These are phyloP conservation scores for Drosophila kanekoi DNA, from an alignment of 2,888 invertebrate genomes.

Conservation along the genomic window DNA sequence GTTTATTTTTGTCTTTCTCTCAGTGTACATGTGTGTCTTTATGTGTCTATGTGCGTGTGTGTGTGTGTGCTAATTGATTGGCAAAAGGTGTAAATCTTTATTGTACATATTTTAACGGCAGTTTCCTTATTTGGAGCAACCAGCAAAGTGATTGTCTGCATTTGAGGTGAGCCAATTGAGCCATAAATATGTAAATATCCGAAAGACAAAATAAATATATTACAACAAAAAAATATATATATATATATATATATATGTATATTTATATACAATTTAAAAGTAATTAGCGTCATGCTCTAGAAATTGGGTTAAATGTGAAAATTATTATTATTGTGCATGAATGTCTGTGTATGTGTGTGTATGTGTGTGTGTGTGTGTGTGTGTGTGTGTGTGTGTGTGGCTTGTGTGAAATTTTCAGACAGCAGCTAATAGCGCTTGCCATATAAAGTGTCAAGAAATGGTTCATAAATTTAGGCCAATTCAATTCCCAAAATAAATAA, in stretches of 20 bases:
- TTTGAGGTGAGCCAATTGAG: constrained; percentile 54
- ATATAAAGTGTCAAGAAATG: constrained; percentile 29
- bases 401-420: constrained; percentile 32
- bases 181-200: constrained; percentile 40
- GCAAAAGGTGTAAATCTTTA: constrained; percentile 52
- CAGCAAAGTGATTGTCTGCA: constrained; percentile 32
- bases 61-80: constrained; percentile 74
- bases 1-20: constrained; percentile 21
- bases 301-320: constrained; percentile 73
- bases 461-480: constrained; percentile 2
- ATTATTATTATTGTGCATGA: constrained; percentile 44
- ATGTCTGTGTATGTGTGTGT: constrained; percentile 26
- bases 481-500: not conserved
- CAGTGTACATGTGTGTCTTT: constrained; percentile 1
- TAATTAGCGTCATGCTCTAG: constrained; percentile 77
- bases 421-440: constrained; percentile 1
- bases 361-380: constrained; percentile 28
- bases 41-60: constrained; percentile 12
- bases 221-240: not conserved
- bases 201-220: constrained; percentile 11
- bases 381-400: constrained; percentile 32
- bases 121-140: constrained; percentile 57
- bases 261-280: constrained; percentile 50
- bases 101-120: constrained; percentile 68
- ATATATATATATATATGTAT: constrained; percentile 8